Evolutionary conservation across 2,797 vertebrate genomes (phyloP).

Genomic region (Phalloptychus januarius): DNA sequence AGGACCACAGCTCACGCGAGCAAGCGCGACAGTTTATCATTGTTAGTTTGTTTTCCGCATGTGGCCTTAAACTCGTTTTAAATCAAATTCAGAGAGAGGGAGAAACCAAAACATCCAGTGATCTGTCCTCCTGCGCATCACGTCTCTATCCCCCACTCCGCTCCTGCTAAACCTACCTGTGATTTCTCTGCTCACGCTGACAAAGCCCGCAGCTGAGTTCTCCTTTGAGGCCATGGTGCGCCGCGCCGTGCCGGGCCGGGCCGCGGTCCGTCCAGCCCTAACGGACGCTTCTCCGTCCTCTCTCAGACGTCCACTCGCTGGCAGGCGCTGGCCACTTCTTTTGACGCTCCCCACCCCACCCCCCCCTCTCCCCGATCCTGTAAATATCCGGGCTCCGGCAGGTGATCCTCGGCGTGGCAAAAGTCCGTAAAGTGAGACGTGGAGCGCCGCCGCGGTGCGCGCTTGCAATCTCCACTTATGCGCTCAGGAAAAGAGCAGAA

Average conservation of each 20-base stretch:
- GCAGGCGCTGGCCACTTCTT: conserved; percentile 5
- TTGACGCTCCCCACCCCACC: not conserved
- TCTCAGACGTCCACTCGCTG: conserved; percentile 7
- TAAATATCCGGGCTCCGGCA: conserved; percentile 38
- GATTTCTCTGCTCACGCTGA: conserved; percentile 78
- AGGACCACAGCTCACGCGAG: conserved; percentile 29
- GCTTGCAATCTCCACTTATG: conserved; percentile 54
- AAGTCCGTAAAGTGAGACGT: conserved; percentile 44
- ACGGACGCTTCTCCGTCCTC: conserved; percentile 27
- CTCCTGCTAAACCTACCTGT: conserved; percentile 72
- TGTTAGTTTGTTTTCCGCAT: not conserved
- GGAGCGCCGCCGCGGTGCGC: conserved; percentile 58
- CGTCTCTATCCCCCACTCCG: not conserved
- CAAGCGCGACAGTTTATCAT: not conserved
- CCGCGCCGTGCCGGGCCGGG: conserved; percentile 40
- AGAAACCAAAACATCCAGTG: not conserved
- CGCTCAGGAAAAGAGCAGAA: conserved; percentile 30
- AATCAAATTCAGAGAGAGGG: conserved; percentile 17
- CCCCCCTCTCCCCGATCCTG: too few species aligned
- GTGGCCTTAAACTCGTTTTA: conserved; percentile 25
- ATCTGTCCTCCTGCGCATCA: not conserved
- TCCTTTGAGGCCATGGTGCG: conserved; percentile 82
- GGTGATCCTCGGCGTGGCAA: conserved; percentile 53
- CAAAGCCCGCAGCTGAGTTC: conserved; percentile 65
- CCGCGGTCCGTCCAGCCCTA: conserved; percentile 47